Evolutionary conservation across 2,797 vertebrate genomes (phyloP), one percentile per base, ranked within the genome.

Genomic region (Chiloscyllium punctatum): DNA sequence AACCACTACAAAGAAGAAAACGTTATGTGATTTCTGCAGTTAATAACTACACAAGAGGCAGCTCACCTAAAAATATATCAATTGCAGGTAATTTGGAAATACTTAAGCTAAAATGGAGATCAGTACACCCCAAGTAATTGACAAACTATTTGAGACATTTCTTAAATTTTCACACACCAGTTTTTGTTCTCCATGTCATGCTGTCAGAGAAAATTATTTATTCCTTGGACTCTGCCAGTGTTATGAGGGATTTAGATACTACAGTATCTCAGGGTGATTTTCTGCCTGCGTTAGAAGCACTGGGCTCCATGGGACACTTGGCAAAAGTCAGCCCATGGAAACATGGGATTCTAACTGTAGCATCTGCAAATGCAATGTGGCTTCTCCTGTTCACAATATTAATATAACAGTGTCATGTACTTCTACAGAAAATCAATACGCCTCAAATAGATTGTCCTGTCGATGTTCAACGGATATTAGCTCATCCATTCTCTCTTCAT

Each of bases 1-100:
- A 99, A 97, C 99, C 99, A 99, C 99, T 99, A 96, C 97, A 95
- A 96, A 87, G 96, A 30, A 1, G 27, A 88, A 23, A 88, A 30
- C 68, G 66, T 66, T 53, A 69, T 3, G 16, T 48, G n/a, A n/a
- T 48, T 6, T 48, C 21, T 37, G 69, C n/a, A 69, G 16, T 84
- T 42, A 48, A 7, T 42, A 1, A 13, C 72, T 5, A 16, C 77
- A 77, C 8, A 11, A 18, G n/a, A 82, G 77, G 2, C 53, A 16
- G 53, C 33, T 37, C 27, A 95, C 13, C 57, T 6, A 57, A 57
- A 66, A n/a, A 86, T 77, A 84, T 23, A 77, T 6, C 9, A 62
- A 62, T 21, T 53, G 5, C 87, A 84, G 13, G 27, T 53, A 16
- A 95, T 42, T n/a, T 25, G 48, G 27, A 77, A 72, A 74, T 74